Base-by-base conservation (phyloP, 2,888 invertebrate species). In the Eledona agricola region DNA sequence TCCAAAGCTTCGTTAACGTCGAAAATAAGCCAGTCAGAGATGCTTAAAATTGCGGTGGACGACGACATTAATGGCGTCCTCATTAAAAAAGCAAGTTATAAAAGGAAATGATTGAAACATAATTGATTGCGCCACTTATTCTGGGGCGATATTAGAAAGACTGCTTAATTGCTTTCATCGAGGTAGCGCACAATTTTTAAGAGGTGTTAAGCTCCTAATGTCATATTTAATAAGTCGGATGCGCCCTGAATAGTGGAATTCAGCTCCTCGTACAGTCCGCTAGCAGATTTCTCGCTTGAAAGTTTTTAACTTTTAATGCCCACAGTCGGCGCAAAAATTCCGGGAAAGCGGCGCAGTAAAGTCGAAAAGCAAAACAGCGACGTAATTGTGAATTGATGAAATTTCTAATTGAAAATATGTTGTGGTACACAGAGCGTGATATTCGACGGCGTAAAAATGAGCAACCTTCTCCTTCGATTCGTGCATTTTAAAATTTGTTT, bases 121-220 rank as follows among this genome's bases (percentile, higher is more conserved):
- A 31, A 43, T 43, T 43, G 29, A 43, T 31, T 43, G 43, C 31
- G 31, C 31, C 43, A 29, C 31, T 43, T 19, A 43, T 22, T 43
- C 29, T 43, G 23, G 15, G n/a, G 38, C 20, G 31, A 31, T 43
- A 31, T 23, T 43, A 31, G 16, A 19, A 10, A 31, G 43, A 43
- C 16, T 23, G 43, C 28, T 28, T n/a, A n/a, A n/a, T n/a, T n/a
- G 22, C 12, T 23, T 9, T 3, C 10, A 25, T 9, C 9, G 12
- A 26, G 15, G 43, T 32, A 10, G 7, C 6, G 15, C 26, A 13
- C 16, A 31, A 43, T 31, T 42, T 42, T 43, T 43, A 31, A 31
- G 10, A 23, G 42, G 28, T 42, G 43, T 43, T 43, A 43, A 43
- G 28, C 23, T 43, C 43, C 32, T 13, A 43, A n/a, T 43, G 43